These are phyloP conservation scores for Danio aesculapii DNA, from an alignment of 2,797 vertebrate species.

Conservation along the genomic window DNA sequence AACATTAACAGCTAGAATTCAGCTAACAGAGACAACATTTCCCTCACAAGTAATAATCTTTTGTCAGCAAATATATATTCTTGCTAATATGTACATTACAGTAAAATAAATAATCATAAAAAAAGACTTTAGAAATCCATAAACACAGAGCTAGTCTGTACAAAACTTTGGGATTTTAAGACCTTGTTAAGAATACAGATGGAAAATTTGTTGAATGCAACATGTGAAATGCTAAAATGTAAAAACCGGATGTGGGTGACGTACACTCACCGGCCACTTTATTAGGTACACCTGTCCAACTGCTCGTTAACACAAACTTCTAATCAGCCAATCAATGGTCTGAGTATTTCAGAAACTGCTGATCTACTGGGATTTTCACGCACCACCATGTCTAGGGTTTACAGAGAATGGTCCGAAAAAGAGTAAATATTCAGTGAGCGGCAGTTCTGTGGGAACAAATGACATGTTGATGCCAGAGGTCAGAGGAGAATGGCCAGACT, in stretches of 20 bases:
- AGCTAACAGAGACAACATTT: slow-evolving; percentile 86
- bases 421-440: no score
- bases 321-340: no score
- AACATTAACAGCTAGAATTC: slow-evolving; percentile 89
- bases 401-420: no score
- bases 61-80: slow-evolving; percentile 90
- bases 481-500: no score
- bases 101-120: slow-evolving; percentile 95
- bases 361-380: no score
- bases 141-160: slow-evolving; percentile 85
- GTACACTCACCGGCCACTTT: no score
- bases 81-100: slow-evolving; percentile 92
- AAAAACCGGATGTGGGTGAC: slow-evolving; percentile 41
- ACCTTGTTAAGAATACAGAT: slow-evolving; percentile 66
- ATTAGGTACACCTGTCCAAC: no score
- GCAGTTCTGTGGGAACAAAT: no score
- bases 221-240: slow-evolving; percentile 65
- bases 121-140: slow-evolving; percentile 84
- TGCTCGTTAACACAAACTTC: no score
- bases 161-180: slow-evolving; percentile 91
- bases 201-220: slow-evolving; percentile 66
- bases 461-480: no score
- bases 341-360: no score
- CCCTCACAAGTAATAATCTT: slow-evolving; percentile 71
- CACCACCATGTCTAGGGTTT: no score